Conservation (phyloP, 2,888 invertebrate genomes). For the Esperia sulphurella region DNA sequence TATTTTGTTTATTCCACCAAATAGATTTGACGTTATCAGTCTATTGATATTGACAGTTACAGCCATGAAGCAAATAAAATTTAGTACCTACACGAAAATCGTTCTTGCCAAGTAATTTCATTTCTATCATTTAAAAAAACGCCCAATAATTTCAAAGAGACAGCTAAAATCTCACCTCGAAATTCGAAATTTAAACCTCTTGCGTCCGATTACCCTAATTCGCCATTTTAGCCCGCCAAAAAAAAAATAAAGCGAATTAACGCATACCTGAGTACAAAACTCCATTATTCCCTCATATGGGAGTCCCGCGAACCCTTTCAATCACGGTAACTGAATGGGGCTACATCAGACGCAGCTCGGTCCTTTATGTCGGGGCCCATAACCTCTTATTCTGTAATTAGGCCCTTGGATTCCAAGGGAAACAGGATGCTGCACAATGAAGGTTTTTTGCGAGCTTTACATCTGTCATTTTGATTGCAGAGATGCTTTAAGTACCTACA, state of each 20-base stretch:
- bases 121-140: no score
- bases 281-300: conserved; percentile 32
- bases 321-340: conserved; percentile 59
- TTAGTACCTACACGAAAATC: no score
- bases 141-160: no score
- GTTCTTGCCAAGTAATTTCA: no score
- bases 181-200: no score
- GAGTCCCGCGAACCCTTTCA: conserved; percentile 51
- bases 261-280: conserved; percentile 37
- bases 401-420: conserved; percentile 45
- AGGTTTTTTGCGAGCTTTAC: conserved; percentile 37
- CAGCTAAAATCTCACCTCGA: no score
- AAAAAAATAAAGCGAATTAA: neutral
- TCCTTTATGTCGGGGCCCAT: conserved; percentile 43
- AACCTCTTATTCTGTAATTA: conserved; percentile 61
- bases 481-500: neutral
- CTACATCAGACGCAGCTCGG: conserved; percentile 45
- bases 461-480: conserved; percentile 12
- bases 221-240: neutral
- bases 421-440: conserved; percentile 57
- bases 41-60: no score
- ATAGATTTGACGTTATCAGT: no score
- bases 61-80: no score
- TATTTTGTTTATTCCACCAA: no score
- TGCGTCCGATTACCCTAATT: neutral